These are phyloP conservation scores for Meta bourneti DNA, from an alignment of 2,888 invertebrate species.

Conservation along the genomic window DNA sequence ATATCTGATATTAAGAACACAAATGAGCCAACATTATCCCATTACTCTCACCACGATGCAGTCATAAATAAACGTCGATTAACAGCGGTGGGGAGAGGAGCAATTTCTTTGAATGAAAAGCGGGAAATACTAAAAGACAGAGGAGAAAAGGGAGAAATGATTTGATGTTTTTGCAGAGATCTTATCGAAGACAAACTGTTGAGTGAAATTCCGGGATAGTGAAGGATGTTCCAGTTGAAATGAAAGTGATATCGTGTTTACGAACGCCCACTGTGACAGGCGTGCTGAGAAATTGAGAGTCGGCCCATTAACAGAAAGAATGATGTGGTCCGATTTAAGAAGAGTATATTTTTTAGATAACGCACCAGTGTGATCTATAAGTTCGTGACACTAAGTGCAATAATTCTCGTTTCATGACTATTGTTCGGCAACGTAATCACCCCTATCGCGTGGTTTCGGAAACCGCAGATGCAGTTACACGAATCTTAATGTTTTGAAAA, in stretches of 20 bases:
- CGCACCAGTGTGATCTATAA: neutral
- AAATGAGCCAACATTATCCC: neutral
- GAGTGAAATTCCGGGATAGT: slow-evolving; percentile 40
- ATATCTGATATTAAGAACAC: slow-evolving; percentile 8
- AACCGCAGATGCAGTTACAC: neutral
- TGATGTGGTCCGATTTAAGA: neutral
- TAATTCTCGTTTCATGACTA: neutral
- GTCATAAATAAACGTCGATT: neutral
- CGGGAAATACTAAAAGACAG: neutral
- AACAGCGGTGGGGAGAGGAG: neutral
- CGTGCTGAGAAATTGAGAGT: neutral
- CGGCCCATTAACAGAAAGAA: neutral
- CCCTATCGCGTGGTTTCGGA: neutral
- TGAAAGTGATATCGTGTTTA: slow-evolving; percentile 44
- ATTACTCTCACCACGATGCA: neutral
- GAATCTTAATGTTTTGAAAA: no score
- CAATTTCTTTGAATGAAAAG: neutral
- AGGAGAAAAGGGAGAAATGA: slow-evolving; percentile 1
- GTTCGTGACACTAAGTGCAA: neutral
- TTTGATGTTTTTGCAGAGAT: slow-evolving; percentile 1
- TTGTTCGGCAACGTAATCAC: neutral
- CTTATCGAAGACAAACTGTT: slow-evolving; percentile 35
- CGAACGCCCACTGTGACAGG: slow-evolving; percentile 49
- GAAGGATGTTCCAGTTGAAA: slow-evolving; percentile 12
- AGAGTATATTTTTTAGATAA: neutral